Percentiles rank a stretch among this genome's conserved stretches.
phyloP scores from a whole-genome alignment of 1,140 invertebrate genomes.

The Cyclina sinensis region DNA sequence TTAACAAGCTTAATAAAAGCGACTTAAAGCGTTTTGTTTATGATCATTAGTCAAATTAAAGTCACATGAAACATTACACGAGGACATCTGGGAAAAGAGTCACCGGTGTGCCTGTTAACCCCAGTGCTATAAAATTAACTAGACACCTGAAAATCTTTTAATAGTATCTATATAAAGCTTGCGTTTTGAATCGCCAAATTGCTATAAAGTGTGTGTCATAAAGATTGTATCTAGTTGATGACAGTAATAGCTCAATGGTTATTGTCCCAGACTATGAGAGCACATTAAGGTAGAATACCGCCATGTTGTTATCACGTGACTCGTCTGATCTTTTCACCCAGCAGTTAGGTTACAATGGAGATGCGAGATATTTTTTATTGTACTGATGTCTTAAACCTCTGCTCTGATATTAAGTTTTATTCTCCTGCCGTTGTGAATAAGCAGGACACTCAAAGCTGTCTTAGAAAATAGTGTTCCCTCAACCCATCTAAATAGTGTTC shows the following conservation, averaged over 20 bases:
- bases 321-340: not conserved
- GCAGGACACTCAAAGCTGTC: no score
- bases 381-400: no score
- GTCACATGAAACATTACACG: conserved; percentile 27
- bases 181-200: not conserved
- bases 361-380: no score
- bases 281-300: not conserved
- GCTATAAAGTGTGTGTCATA: conserved; percentile 19
- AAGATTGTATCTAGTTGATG: conserved; percentile 1
- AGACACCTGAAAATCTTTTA: conserved; percentile 44
- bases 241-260: not conserved
- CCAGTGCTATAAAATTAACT: conserved; percentile 9
- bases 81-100: conserved; percentile 1
- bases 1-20: conserved; percentile 7
- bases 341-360: no score
- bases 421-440: no score
- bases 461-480: no score
- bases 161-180: conserved; percentile 28
- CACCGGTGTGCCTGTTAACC: not conserved
- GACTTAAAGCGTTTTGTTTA: conserved; percentile 11
- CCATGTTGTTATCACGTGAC: conserved; percentile 18
- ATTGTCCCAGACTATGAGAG: not conserved
- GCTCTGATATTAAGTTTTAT: no score
- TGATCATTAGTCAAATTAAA: conserved; percentile 41
- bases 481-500: no score